Conservation (phyloP, 1,140 invertebrate genomes). For the Drosophila pachea region DNA sequence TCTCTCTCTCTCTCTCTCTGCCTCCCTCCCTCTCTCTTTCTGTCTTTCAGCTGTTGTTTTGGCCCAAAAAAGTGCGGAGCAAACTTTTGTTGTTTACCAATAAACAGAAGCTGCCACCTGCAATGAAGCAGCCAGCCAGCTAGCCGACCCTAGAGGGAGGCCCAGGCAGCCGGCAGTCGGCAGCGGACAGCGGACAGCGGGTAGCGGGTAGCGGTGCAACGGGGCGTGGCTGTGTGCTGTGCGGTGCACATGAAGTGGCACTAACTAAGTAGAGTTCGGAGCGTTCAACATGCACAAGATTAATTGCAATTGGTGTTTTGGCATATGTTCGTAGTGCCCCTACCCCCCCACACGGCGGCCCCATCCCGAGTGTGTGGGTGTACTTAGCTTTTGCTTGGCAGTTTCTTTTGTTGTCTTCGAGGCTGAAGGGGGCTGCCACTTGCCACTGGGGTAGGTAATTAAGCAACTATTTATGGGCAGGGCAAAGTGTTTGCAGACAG, state of each 20-base stretch:
- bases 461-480: slow-evolving; percentile 67
- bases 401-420: slow-evolving; percentile 33
- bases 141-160: too few relatives aligned
- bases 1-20: not conserved
- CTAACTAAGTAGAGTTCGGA: not conserved
- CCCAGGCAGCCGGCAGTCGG: not conserved
- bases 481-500: slow-evolving; percentile 1
- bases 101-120: slow-evolving; percentile 54
- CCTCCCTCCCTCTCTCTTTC: not conserved
- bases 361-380: not conserved
- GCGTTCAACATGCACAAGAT: slow-evolving; percentile 66
- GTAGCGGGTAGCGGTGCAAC: not conserved
- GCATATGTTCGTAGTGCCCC: slow-evolving; percentile 64
- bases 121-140: slow-evolving; percentile 19
- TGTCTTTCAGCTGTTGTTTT: slow-evolving; percentile 25
- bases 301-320: slow-evolving; percentile 77
- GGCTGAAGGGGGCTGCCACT: slow-evolving; percentile 12
- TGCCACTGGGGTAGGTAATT: slow-evolving; percentile 70
- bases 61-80: slow-evolving; percentile 35
- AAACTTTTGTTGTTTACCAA: slow-evolving; percentile 73
- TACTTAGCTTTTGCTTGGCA: slow-evolving; percentile 26
- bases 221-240: not conserved
- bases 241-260: not conserved
- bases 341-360: not conserved
- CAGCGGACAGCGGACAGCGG: not conserved